A percentile compares a stretch with the other conserved stretches of the same genome.
phyloP scores from a whole-genome alignment of 92 coral and sea anemone species.

The Palythoa heliodiscus region DNA sequence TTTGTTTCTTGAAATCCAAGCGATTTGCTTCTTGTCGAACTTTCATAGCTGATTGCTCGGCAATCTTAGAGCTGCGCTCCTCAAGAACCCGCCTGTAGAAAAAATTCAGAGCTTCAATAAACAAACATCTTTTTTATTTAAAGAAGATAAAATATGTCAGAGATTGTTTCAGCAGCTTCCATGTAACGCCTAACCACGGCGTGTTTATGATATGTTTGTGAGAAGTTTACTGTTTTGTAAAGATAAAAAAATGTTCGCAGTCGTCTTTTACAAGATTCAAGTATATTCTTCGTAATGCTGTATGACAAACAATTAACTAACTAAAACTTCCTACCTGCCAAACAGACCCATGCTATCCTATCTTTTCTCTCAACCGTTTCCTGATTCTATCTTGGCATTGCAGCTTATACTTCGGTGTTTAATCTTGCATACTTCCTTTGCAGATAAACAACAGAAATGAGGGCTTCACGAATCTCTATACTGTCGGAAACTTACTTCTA shows the following conservation, averaged over 20 bases:
- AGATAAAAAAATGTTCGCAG: too few species aligned
- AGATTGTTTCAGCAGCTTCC: too few species aligned
- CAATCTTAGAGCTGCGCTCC: conserved; percentile 68
- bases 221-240: too few species aligned
- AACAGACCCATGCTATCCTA: not conserved
- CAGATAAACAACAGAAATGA: too few species aligned
- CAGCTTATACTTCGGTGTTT: not conserved
- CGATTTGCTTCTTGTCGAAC: conserved; percentile 60
- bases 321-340: conserved; percentile 4
- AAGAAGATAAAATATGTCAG: too few species aligned
- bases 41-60: conserved; percentile 63
- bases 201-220: too few species aligned
- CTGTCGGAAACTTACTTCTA: too few species aligned
- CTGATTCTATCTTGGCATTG: not conserved
- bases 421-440: not conserved
- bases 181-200: too few species aligned
- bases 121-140: not conserved
- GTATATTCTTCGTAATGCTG: too few species aligned
- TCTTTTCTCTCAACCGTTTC: not conserved
- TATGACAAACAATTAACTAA: too few species aligned
- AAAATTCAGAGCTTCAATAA: not conserved
- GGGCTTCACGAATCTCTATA: too few species aligned
- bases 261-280: too few species aligned
- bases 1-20: conserved; percentile 63
- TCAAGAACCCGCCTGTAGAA: conserved; percentile 63